A percentile compares a stretch with the other conserved stretches of the same genome.
These are phyloP conservation scores for Tragelaphus imberbis DNA, from an alignment of 2,113 vertebrate genomes.

Conservation along the genomic window DNA sequence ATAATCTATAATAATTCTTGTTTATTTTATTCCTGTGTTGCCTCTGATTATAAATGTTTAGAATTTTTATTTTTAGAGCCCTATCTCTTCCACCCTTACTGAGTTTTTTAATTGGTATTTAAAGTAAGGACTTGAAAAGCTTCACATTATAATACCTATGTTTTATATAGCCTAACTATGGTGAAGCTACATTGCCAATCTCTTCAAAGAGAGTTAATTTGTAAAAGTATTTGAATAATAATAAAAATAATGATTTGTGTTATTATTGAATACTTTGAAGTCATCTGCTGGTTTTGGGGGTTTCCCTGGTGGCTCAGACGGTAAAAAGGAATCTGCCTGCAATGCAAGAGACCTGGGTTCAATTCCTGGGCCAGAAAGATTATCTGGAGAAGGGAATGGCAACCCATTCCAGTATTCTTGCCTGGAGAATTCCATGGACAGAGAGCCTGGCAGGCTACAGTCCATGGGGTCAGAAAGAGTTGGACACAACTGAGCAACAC, in stretches of 20 bases:
- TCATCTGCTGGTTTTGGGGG: not conserved
- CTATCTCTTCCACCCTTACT: not conserved
- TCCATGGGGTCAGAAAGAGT: not conserved
- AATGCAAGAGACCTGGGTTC: not conserved
- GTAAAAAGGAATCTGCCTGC: not conserved
- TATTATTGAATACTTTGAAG: not conserved
- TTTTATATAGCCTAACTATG: not conserved
- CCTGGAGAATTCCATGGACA: not conserved
- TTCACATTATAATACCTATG: not conserved
- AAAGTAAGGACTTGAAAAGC: not conserved
- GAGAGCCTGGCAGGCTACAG: not conserved
- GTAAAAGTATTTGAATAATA: constrained; percentile 23
- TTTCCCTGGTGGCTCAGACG: not conserved
- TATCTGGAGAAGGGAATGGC: not conserved
- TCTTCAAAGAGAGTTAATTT: constrained; percentile 12
- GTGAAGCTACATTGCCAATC: not conserved
- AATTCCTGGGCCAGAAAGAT: not conserved
- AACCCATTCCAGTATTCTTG: not conserved
- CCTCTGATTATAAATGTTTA: not conserved
- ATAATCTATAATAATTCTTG: not conserved
- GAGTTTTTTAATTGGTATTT: constrained; percentile 10
- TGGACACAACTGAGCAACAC: not conserved
- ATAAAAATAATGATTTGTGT: not conserved
- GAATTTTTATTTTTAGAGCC: constrained; percentile 6
- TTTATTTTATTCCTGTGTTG: not conserved